Conservation (phyloP, 2,797 vertebrate genomes). For the Malacoctenus gilli region DNA sequence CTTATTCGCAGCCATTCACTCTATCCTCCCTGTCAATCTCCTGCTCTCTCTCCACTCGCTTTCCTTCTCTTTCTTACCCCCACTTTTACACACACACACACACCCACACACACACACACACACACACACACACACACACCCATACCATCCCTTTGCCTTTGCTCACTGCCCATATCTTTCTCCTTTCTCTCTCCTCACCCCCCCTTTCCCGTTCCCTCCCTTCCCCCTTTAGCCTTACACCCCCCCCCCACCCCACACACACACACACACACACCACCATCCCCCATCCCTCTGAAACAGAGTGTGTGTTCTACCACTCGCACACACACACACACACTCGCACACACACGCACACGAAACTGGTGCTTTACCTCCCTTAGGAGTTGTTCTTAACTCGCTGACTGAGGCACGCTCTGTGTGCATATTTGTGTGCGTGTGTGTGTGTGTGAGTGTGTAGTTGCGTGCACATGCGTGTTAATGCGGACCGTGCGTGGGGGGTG, state of each 20-base stretch:
- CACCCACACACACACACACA: neutral
- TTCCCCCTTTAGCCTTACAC: conserved; percentile 42
- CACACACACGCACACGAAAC: conserved; percentile 36
- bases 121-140: conserved; percentile 25
- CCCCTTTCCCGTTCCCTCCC: conserved; percentile 35
- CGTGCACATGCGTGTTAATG: conserved; percentile 60
- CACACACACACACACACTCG: conserved; percentile 33
- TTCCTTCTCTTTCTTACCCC: conserved; percentile 48
- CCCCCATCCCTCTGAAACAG: conserved; percentile 65
- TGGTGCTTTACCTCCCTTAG: conserved; percentile 75
- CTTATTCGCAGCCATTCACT: conserved; percentile 64
- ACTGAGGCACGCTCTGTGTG: conserved; percentile 71
- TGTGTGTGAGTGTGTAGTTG: conserved; percentile 29
- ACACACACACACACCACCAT: too few species aligned
- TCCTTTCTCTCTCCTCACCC: conserved; percentile 54
- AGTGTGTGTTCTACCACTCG: conserved; percentile 53
- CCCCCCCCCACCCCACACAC: conserved; percentile 4
- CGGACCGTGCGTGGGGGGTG: conserved; percentile 68
- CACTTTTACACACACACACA: conserved; percentile 6
- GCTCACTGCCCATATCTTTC: conserved; percentile 70
- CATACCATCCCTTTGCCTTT: conserved; percentile 64
- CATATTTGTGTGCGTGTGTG: conserved; percentile 30
- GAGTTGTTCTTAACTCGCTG: conserved; percentile 81
- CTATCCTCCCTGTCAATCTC: conserved; percentile 62
- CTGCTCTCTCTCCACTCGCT: conserved; percentile 46